Evolutionary conservation across 2,888 invertebrate species (phyloP), one percentile per base, ranked within the genome.

Genomic region (Rotaria sp.): DNA sequence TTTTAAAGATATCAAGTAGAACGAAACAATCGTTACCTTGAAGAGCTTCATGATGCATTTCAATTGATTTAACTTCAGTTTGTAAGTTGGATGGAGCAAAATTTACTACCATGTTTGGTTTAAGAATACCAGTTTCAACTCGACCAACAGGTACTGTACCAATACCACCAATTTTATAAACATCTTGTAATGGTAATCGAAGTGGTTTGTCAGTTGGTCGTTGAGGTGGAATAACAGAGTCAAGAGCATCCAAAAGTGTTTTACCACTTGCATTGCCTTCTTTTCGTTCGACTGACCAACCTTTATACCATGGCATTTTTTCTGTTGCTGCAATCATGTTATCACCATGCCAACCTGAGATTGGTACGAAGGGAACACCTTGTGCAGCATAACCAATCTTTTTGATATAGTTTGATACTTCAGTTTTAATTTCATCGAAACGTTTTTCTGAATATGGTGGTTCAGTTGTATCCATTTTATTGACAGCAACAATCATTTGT

Each of bases 381-480:
- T 95, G 95, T 88, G 98, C 97, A 92, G 98, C 98, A 94, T 98
- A 99, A 92, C 99, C 99, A 90, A 99, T 97, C 93, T 98, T 99
- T 94, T 99, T 99, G 92, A 99, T 96, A 94, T 98, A 99, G 3
- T 94, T 95, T 84, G 95, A 94, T 3, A 97, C 97, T 94, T 99
- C 98, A 92, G 97, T 98, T 93, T 96, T 95, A 93, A 99, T 99
- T 95, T 99, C 98, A 92, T 97, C 96, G 92, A 96, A 99, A 93
- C 98, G 95, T 88, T 89, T 90, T 90, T 92, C 96, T 89, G 95
- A 95, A 94, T 95, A 99, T 87, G 97, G 95, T 89, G 99, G 98
- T 92, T 97, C 97, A 90, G 99, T 98, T 87, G 96, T 96, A 93
- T 99, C 99, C 98, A 99, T 99, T 93, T 99, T 99, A 94, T 99